Percentiles rank a stretch among this genome's conserved stretches.
phyloP scores from a whole-genome alignment of 2,888 invertebrate species.

The Pollenia griseotomentosa region DNA sequence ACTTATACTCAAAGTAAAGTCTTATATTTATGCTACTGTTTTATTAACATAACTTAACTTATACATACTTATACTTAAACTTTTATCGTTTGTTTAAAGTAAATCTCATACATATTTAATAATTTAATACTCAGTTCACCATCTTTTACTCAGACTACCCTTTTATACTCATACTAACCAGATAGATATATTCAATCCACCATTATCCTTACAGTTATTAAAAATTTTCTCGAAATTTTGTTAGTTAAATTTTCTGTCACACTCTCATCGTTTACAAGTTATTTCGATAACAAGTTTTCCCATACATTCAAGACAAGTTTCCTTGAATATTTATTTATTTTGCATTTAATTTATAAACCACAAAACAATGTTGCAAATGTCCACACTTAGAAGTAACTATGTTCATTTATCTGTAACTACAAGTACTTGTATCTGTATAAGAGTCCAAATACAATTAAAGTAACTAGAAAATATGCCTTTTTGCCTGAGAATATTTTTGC shows the following conservation, averaged over 20 bases:
- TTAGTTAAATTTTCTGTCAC: not conserved
- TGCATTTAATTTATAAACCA: constrained; percentile 67
- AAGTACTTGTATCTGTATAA: constrained; percentile 1
- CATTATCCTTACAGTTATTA: no score
- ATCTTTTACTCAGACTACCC: no score
- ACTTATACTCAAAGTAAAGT: no score
- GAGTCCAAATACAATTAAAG: constrained; percentile 6
- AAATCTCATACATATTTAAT: no score
- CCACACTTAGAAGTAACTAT: constrained; percentile 42
- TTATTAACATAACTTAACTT: no score
- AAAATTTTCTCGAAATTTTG: not conserved
- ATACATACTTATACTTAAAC: no score
- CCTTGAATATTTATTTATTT: constrained; percentile 64
- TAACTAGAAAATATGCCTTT: constrained; percentile 10
- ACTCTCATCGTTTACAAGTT: constrained; percentile 38
- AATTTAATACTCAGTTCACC: no score
- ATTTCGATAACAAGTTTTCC: constrained; percentile 61
- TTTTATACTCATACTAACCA: no score
- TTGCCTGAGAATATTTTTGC: constrained; percentile 42
- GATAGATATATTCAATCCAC: no score
- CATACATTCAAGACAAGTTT: constrained; percentile 47
- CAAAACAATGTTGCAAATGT: constrained; percentile 63
- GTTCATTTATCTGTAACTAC: not conserved
- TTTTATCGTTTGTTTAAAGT: no score
- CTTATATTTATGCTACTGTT: no score